A percentile compares a stretch with the other conserved stretches of the same genome.
Evolutionary conservation across 2,888 invertebrate genomes (phyloP).

Genomic region (Podabrus alpinus): DNA sequence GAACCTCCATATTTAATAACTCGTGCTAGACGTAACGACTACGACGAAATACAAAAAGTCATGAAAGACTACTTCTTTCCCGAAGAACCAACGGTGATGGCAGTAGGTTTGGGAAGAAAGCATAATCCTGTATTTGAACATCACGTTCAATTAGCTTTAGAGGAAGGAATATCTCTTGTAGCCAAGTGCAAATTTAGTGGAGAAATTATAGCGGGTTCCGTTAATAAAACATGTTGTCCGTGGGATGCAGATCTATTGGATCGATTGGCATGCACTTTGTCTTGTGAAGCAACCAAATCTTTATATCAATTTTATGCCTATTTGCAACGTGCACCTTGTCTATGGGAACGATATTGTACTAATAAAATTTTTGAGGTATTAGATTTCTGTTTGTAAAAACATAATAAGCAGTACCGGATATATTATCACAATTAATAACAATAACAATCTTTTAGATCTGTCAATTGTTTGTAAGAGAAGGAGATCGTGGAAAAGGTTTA

Average conservation of each 20-base stretch:
- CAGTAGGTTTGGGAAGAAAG: slow-evolving; percentile 57
- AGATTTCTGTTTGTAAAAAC: background rate
- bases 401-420: background rate
- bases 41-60: slow-evolving; percentile 56
- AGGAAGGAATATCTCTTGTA: slow-evolving; percentile 49
- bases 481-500: slow-evolving; percentile 59
- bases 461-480: slow-evolving; percentile 56
- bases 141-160: slow-evolving; percentile 54
- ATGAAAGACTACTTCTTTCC: slow-evolving; percentile 60
- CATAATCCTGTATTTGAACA: slow-evolving; percentile 52
- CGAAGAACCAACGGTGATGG: slow-evolving; percentile 59
- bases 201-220: slow-evolving; percentile 55
- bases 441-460: slow-evolving; percentile 52
- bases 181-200: slow-evolving; percentile 53
- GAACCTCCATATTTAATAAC: slow-evolving; percentile 48
- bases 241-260: slow-evolving; percentile 61
- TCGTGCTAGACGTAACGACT: slow-evolving; percentile 54
- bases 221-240: slow-evolving; percentile 57
- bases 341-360: slow-evolving; percentile 56
- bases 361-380: slow-evolving; percentile 60
- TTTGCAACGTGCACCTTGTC: slow-evolving; percentile 55
- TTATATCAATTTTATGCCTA: slow-evolving; percentile 61
- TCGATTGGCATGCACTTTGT: slow-evolving; percentile 58
- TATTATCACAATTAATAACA: background rate
- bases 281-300: slow-evolving; percentile 52